Evolutionary conservation across 2,888 invertebrate species (phyloP).

Genomic region (Eilema depressum): DNA sequence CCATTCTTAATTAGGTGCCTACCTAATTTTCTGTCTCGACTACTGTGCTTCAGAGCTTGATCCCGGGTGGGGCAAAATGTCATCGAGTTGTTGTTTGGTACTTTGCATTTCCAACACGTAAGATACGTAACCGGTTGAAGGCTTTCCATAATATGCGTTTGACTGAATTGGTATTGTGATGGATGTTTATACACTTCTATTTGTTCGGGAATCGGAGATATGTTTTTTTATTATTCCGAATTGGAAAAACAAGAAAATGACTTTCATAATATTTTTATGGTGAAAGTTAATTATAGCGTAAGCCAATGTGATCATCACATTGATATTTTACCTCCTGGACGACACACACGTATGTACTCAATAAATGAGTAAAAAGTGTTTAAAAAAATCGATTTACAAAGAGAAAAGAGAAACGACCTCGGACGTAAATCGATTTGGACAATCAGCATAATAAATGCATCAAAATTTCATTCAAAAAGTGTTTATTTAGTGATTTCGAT

Average conservation of each 20-base stretch:
- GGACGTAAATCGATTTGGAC: no score
- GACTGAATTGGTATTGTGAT: neutral
- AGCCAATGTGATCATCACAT: neutral
- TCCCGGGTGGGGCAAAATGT: neutral
- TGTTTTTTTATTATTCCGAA: neutral
- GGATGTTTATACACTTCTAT: neutral
- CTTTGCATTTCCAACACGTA: no score
- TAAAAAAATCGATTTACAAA: no score
- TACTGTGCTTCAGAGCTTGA: neutral
- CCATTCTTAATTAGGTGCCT: no score
- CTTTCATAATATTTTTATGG: no score
- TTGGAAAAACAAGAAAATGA: no score
- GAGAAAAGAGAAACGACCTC: no score
- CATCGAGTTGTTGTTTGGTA: neutral
- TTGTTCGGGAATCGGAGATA: neutral
- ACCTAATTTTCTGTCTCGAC: neutral
- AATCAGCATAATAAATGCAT: no score
- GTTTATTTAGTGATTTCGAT: constrained; percentile 9
- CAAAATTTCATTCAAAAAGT: neutral
- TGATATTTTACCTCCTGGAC: neutral
- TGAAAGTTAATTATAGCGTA: no score
- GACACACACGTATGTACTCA: neutral
- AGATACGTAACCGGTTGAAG: no score
- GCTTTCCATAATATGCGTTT: neutral
- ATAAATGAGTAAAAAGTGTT: neutral